Evolutionary conservation across 2,888 invertebrate species (phyloP).

Genomic region (Epirrhoe alternata): DNA sequence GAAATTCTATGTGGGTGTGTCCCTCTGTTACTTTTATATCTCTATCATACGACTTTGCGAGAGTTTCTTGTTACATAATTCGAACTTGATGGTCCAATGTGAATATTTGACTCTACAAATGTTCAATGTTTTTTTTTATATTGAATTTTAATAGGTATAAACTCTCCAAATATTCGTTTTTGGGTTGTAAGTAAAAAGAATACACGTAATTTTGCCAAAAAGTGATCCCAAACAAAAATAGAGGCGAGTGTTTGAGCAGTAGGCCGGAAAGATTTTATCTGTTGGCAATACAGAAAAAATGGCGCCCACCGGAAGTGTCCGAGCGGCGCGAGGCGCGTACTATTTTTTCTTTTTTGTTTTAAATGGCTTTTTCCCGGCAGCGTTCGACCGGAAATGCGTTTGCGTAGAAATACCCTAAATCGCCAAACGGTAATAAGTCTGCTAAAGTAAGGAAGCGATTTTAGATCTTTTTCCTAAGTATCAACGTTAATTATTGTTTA

Average conservation of each 20-base stretch:
- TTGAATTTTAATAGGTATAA: neutral
- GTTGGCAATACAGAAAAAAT: slow-evolving; percentile 86
- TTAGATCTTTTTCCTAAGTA: slow-evolving; percentile 60
- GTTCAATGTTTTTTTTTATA: neutral
- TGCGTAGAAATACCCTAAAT: slow-evolving; percentile 78
- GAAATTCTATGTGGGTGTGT: neutral
- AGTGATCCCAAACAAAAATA: slow-evolving; percentile 74
- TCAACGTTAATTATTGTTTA: slow-evolving; percentile 63
- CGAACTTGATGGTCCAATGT: neutral
- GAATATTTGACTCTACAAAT: neutral
- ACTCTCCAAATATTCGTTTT: too few relatives aligned
- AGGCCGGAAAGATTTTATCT: slow-evolving; percentile 85
- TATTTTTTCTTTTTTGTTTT: slow-evolving; percentile 84
- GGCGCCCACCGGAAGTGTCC: slow-evolving; percentile 86
- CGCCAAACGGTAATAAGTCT: slow-evolving; percentile 69
- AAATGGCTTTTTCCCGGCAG: slow-evolving; percentile 85
- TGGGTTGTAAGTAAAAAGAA: too few relatives aligned
- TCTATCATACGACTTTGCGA: neutral
- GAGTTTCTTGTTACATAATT: neutral
- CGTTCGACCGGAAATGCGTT: slow-evolving; percentile 84
- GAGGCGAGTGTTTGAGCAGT: slow-evolving; percentile 80
- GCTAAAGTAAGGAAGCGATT: slow-evolving; percentile 66
- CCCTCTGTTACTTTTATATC: neutral
- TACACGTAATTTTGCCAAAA: slow-evolving; percentile 73
- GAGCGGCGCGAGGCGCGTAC: slow-evolving; percentile 83